Evolutionary conservation across 2,797 vertebrate genomes (phyloP).

Genomic region (Myotis vivesi): DNA sequence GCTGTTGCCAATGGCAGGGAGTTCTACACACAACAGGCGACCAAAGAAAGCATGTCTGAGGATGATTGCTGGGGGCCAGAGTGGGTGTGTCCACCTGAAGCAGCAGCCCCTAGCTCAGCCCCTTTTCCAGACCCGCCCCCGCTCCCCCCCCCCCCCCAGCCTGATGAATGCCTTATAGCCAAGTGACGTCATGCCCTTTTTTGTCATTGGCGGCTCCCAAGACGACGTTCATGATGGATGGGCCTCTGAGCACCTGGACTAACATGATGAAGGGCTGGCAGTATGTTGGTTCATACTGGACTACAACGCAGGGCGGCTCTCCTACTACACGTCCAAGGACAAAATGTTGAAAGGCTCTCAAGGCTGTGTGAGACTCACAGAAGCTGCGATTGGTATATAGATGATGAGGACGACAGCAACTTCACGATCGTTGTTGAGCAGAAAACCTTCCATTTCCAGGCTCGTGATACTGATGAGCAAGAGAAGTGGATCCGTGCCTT

Average conservation of each 20-base stretch:
- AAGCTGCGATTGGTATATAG: too few species aligned
- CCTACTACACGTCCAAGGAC: constrained; percentile 90
- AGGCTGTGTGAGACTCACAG: too few species aligned
- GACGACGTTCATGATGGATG: constrained; percentile 99
- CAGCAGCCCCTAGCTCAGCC: not conserved
- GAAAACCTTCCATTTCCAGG: constrained; percentile 79
- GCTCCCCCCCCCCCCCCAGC: not conserved
- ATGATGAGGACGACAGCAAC: too few species aligned
- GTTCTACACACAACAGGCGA: not conserved
- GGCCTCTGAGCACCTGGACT: constrained; percentile 99
- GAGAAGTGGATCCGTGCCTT: constrained; percentile 99
- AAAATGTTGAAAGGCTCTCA: too few species aligned
- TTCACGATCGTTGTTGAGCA: too few species aligned
- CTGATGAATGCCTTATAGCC: constrained; percentile 61
- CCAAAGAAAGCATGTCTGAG: not conserved
- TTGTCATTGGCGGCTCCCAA: constrained; percentile 87
- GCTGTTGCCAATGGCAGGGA: not conserved
- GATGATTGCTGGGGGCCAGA: not conserved
- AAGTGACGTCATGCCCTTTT: constrained; percentile 75
- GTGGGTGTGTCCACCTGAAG: fast-evolving
- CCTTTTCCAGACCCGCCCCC: not conserved
- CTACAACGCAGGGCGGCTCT: constrained; percentile 95
- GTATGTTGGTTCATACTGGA: constrained; percentile 98
- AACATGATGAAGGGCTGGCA: constrained; percentile 99
- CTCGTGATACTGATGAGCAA: constrained; percentile 97